Evolutionary conservation across 2,113 vertebrate genomes (phyloP).

Genomic region (Cheilinus undulatus): DNA sequence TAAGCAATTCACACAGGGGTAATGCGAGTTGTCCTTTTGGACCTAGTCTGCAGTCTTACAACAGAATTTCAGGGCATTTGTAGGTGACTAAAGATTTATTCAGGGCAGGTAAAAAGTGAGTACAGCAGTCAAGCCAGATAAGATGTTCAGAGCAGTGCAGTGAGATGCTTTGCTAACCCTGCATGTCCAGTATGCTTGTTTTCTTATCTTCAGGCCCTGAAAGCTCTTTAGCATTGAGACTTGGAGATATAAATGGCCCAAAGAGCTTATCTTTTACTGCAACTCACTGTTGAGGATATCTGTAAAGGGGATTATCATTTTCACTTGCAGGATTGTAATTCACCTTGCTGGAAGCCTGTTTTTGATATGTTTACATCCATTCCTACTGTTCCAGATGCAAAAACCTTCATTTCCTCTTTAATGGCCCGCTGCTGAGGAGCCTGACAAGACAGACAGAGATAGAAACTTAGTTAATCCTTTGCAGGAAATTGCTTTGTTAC

Average conservation of each 20-base stretch:
- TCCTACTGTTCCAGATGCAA: constrained; percentile 61
- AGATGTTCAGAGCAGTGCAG: no score
- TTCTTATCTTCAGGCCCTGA: constrained; percentile 21
- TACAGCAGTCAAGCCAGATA: no score
- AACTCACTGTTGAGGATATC: background rate
- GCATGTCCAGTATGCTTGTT: background rate
- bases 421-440: constrained; percentile 47
- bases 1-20: no score
- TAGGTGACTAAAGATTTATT: no score
- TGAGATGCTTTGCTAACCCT: no score
- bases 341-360: constrained; percentile 63
- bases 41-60: no score
- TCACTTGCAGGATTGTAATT: background rate
- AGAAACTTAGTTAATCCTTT: no score
- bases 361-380: constrained; percentile 68
- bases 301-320: background rate
- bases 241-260: constrained; percentile 11
- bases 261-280: background rate
- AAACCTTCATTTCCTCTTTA: constrained; percentile 70
- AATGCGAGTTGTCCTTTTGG: no score
- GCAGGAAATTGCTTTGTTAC: no score
- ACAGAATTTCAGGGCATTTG: no score
- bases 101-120: no score
- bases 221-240: background rate
- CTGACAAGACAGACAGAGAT: constrained; percentile 58